phyloP scores from a whole-genome alignment of 2,888 invertebrate genomes.

The Mamestra brassicae region DNA sequence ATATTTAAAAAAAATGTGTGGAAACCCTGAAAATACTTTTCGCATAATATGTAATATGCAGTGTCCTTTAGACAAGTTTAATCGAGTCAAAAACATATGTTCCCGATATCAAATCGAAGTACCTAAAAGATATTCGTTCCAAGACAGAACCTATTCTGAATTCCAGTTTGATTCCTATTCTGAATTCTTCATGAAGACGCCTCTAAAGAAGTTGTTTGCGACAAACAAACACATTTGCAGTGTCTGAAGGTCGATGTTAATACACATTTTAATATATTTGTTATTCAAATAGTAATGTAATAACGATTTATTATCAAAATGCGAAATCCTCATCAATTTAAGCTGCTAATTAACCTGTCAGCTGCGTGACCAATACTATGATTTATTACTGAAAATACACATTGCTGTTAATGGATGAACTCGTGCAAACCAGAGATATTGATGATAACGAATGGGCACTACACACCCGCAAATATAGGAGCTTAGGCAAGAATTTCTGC shows the following conservation, averaged over 20 bases:
- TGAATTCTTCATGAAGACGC: constrained; percentile 25
- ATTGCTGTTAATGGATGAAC: constrained; percentile 4
- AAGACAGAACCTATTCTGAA: background rate
- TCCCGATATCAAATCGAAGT: background rate
- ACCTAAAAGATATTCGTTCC: background rate
- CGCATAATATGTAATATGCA: too few relatives aligned
- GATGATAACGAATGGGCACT: constrained; percentile 9
- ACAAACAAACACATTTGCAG: constrained; percentile 45
- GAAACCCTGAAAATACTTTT: background rate
- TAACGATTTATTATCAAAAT: constrained; percentile 9
- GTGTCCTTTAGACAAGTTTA: background rate
- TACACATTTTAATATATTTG: constrained; percentile 19
- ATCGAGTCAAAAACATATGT: background rate
- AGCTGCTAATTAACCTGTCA: constrained; percentile 43
- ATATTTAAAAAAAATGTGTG: background rate
- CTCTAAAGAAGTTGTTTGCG: constrained; percentile 17
- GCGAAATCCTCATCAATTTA: constrained; percentile 33
- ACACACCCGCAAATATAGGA: too few relatives aligned
- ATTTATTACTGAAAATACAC: constrained; percentile 25
- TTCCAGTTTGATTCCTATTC: background rate
- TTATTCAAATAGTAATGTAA: constrained; percentile 1
- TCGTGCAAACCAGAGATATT: constrained; percentile 7
- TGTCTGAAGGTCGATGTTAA: constrained; percentile 7
- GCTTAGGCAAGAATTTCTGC: too few relatives aligned
- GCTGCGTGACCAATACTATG: constrained; percentile 33